A percentile compares a stretch with the other conserved stretches of the same genome.
Evolutionary conservation across 2,888 invertebrate genomes (phyloP).

Genomic region (Chrysolina haemoptera): DNA sequence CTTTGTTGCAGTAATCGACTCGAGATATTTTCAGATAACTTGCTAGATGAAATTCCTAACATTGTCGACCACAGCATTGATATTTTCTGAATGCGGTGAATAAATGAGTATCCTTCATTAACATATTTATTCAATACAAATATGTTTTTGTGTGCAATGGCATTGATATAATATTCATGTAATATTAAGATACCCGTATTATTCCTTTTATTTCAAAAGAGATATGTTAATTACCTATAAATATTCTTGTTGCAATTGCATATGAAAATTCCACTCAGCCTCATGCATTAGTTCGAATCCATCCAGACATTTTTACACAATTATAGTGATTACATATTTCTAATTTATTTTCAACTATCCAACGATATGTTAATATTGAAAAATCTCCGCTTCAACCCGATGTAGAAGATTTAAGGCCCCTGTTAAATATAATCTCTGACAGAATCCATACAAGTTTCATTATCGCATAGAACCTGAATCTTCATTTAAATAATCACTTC

Average conservation of each 20-base stretch:
- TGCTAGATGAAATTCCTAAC: neutral
- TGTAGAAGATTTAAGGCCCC: conserved; percentile 44
- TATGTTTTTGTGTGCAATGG: conserved; percentile 38
- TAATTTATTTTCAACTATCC: conserved; percentile 47
- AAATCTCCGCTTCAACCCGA: conserved; percentile 30
- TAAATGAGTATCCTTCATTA: conserved; percentile 39
- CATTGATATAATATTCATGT: conserved; percentile 49
- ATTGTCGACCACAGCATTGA: neutral
- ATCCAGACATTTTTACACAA: conserved; percentile 43
- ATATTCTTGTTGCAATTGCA: conserved; percentile 49
- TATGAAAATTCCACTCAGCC: conserved; percentile 43
- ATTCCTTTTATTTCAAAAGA: conserved; percentile 47
- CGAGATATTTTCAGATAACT: neutral
- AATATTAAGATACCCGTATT: conserved; percentile 49
- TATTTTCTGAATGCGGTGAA: conserved; percentile 29
- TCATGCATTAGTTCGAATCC: conserved; percentile 39
- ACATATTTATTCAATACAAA: conserved; percentile 42
- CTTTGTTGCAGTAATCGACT: neutral
- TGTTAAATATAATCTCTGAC: conserved; percentile 57
- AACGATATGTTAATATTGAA: conserved; percentile 38
- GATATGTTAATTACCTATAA: conserved; percentile 50
- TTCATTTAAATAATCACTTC: conserved; percentile 68
- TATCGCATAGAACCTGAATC: conserved; percentile 63
- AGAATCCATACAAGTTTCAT: conserved; percentile 61
- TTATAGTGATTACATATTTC: conserved; percentile 47